phyloP scores from a whole-genome alignment of 1,140 invertebrate genomes.

The Brachionus manjavacas region DNA sequence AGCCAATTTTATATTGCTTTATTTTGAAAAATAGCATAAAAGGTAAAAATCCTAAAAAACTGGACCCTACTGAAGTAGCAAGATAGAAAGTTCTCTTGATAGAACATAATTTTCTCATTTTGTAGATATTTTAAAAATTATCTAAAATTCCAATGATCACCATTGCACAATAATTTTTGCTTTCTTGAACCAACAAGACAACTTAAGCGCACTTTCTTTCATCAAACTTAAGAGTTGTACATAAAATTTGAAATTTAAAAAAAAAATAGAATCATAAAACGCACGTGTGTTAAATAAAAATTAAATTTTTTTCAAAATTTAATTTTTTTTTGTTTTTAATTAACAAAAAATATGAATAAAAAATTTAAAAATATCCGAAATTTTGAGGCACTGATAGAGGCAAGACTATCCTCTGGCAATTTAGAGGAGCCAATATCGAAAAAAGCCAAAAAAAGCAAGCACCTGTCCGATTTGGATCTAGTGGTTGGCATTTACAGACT shows the following conservation, averaged over 20 bases:
- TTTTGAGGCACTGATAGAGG: background rate
- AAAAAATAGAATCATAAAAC: background rate
- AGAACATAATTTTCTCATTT: too few relatives aligned
- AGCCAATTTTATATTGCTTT: too few relatives aligned
- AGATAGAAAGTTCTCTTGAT: too few relatives aligned
- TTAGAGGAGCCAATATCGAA: background rate
- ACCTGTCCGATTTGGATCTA: background rate
- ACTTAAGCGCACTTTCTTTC: background rate
- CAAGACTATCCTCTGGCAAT: background rate
- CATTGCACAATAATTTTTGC: too few relatives aligned
- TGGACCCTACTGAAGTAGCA: too few relatives aligned
- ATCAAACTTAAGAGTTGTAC: background rate
- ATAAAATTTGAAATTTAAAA: background rate
- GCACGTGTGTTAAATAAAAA: background rate
- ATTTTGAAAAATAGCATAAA: too few relatives aligned
- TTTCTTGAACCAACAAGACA: background rate
- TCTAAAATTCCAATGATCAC: too few relatives aligned
- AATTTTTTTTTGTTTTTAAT: background rate
- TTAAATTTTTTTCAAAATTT: background rate
- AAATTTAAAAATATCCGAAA: background rate
- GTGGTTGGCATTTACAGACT: background rate
- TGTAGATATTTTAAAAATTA: too few relatives aligned
- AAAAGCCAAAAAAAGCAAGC: background rate
- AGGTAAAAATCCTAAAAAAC: too few relatives aligned
- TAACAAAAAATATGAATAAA: background rate